Percentiles rank a stretch among this genome's conserved stretches.
These are phyloP conservation scores for Helicoverpa zea DNA, from an alignment of 1,140 invertebrate species.

Conservation along the genomic window DNA sequence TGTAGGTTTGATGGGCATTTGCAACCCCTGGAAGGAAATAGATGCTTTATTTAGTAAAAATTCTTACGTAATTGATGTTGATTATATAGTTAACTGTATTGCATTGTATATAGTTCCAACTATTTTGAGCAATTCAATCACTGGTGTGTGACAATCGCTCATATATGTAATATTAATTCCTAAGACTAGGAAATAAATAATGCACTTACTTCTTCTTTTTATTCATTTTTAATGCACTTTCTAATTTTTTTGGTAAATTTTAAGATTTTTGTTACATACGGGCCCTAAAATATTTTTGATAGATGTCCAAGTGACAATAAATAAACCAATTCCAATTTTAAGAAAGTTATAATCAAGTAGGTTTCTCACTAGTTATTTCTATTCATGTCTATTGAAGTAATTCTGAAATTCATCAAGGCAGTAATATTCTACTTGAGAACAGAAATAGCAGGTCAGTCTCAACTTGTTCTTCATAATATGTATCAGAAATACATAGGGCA, in stretches of 20 bases:
- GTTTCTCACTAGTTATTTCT: constrained; percentile 22
- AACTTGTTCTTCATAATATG: too few species aligned
- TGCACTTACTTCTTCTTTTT: constrained; percentile 7
- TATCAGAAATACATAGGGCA: neutral
- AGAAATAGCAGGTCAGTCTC: too few species aligned
- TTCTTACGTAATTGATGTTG: too few species aligned
- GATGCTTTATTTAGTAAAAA: too few species aligned
- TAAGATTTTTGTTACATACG: neutral
- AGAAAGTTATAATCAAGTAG: constrained; percentile 36
- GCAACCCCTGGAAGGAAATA: neutral
- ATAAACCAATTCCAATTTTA: constrained; percentile 36
- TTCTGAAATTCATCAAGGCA: too few species aligned
- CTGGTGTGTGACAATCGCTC: too few species aligned
- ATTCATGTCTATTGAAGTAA: too few species aligned
- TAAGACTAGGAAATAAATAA: neutral
- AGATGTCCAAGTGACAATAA: constrained; percentile 1
- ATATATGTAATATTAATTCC: too few species aligned
- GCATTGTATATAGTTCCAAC: too few species aligned
- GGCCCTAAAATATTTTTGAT: constrained; percentile 23
- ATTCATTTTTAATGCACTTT: neutral
- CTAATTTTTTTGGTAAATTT: neutral
- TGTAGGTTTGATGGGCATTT: neutral
- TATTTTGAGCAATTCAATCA: too few species aligned
- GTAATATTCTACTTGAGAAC: too few species aligned
- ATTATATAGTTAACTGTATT: too few species aligned